A percentile compares a stretch with the other conserved stretches of the same genome.
Evolutionary conservation across 2,113 vertebrate species (phyloP).

Genomic region (Otus sunia): DNA sequence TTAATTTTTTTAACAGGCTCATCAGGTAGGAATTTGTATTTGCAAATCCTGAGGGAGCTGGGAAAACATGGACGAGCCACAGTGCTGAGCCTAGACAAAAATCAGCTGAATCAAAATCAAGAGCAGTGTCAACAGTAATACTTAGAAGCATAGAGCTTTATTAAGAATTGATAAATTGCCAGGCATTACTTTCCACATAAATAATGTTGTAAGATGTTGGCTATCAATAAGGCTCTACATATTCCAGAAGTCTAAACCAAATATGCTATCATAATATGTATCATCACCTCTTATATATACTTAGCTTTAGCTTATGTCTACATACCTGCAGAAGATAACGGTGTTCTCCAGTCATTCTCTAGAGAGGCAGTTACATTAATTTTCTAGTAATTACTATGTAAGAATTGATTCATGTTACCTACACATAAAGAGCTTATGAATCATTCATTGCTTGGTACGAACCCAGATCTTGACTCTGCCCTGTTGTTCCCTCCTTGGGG

Average conservation of each 20-base stretch:
- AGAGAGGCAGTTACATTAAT: not conserved
- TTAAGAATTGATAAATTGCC: not conserved
- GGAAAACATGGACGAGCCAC: not conserved
- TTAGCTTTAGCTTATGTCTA: not conserved
- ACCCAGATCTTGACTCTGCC: not conserved
- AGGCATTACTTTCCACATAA: not conserved
- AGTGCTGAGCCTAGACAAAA: constrained; percentile 30
- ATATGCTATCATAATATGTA: not conserved
- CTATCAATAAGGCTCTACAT: not conserved
- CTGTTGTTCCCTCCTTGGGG: not conserved
- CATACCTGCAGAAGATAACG: not conserved
- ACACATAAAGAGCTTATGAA: not conserved
- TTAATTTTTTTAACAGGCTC: not conserved
- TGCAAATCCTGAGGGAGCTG: not conserved
- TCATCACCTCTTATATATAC: not conserved
- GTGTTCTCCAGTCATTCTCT: not conserved
- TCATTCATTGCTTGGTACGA: not conserved
- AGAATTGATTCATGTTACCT: not conserved
- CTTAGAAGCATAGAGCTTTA: not conserved
- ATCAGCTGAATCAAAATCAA: not conserved
- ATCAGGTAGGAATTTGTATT: not conserved
- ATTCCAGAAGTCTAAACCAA: not conserved
- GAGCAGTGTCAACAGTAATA: not conserved
- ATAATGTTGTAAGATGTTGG: not conserved
- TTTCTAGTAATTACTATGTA: not conserved